Evolutionary conservation across 2,113 vertebrate species (phyloP), one percentile per base, ranked within the genome.

Genomic region (Pterocles orientalis): DNA sequence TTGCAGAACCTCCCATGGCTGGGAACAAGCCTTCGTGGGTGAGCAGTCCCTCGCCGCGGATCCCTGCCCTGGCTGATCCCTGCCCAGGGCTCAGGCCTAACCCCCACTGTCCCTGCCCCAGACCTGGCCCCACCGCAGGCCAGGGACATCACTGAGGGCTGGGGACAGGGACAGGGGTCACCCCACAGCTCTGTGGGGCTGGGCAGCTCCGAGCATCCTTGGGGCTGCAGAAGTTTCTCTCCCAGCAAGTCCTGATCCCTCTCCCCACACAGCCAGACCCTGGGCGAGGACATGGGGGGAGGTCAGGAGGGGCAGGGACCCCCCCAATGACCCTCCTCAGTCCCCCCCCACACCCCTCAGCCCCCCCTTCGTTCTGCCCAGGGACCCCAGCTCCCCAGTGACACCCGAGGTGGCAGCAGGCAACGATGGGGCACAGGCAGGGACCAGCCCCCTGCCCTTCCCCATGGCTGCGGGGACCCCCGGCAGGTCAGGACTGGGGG

Each of bases 291-390:
- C 53, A 45, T 1, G 1, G 10, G 17, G n/a, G n/a, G 26, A 36
- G 69, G 23, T 10, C 28, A 86, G 23, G 56, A 64, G 60, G 29
- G 34, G 25, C 1, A 8, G 18, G 21, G 17, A 47, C 28, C 34
- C 62, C 31, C 19, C 0, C 0, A 0, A 26, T 0, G 1, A 57
- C 19, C 24, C 25, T 28, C 64, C 28, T 7, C 24, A 17, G 4
- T 4, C 3, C 41, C 39, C 31, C 33, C 23, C n/a, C n/a, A n/a
- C n/a, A 4, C 10, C 6, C 20, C 8, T 8, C 34, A 15, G 18
- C 18, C 5, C 17, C 15, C 4, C 7, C 11, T 12, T 6, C 2
- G 41, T 29, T 65, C 54, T 90, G 45, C 51, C 25, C 41, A 12
- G 61, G 57, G 61, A 34, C n/a, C 26, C n/a, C 61, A 28, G 6